Conservation (phyloP, 2,797 vertebrate species). For the Anguilla pacifica region DNA sequence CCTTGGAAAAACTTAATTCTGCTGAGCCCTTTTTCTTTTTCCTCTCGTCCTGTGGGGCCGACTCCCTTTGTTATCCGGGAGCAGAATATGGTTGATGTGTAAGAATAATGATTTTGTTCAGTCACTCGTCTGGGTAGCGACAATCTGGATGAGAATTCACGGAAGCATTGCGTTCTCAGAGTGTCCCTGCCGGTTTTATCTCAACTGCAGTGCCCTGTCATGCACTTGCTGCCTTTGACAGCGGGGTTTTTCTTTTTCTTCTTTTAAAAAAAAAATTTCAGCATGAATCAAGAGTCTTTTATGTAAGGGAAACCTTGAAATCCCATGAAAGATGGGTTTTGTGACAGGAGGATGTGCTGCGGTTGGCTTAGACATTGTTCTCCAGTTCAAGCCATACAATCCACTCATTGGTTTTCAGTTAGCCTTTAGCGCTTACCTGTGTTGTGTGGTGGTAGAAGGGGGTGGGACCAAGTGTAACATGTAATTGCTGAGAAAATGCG, state of each 20-base stretch:
- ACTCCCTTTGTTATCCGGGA: not conserved
- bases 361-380: slow-evolving; percentile 1
- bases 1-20: not conserved
- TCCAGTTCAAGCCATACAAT: not conserved
- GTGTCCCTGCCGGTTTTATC: not conserved
- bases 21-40: not conserved
- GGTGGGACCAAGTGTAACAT: not conserved
- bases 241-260: not conserved
- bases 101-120: slow-evolving; percentile 15
- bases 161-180: not conserved
- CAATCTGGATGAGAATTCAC: not conserved
- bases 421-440: slow-evolving; percentile 33
- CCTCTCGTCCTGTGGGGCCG: not conserved
- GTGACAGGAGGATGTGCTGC: not conserved
- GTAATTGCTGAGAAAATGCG: slow-evolving; percentile 33
- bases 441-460: slow-evolving; percentile 5
- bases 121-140: not conserved
- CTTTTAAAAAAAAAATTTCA: not conserved
- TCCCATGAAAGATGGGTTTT: slow-evolving; percentile 3
- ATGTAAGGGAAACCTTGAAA: slow-evolving; percentile 20
- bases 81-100: slow-evolving; percentile 14
- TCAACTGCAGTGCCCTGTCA: not conserved
- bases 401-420: slow-evolving; percentile 12
- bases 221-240: not conserved
- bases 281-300: slow-evolving; percentile 13